Evolutionary conservation across 1,140 invertebrate genomes (phyloP), one percentile per base, ranked within the genome.

Genomic region (Zaprionus africanus): DNA sequence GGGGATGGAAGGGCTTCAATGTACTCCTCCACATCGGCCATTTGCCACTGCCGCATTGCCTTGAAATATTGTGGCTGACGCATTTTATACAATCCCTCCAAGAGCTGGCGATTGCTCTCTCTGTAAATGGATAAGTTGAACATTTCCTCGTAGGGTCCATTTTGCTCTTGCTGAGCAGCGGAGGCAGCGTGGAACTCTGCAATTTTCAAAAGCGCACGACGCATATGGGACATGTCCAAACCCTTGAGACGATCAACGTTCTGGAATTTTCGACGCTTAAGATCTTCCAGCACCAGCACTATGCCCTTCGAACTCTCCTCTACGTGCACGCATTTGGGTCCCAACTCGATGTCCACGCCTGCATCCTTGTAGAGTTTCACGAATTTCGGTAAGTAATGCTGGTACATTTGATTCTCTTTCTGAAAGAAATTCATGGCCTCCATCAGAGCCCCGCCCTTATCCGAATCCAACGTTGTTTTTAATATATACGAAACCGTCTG

Each of bases 141-240:
- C 5, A 79, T 46, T 2, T 77, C 13, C 19, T 81, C 70, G 26
- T 73, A 92, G 56, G 90, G 74, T 26, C 90, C 90, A 63, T 81
- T 78, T 0, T 69, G 22, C 17, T 92, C 84, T 2, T 26, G 57
- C 9, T 59, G 51, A 0, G 79, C 46, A 0, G 93, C 93, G 0
- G 94, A 94, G 7, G 93, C 90, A 0, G 94, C 95, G 77, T 95
- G 95, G 54, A 95, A 93, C 65, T 90, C 93, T 0, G 94, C 95
- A 57, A 95, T 60, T 73, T 94, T 93, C 1, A 90, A 81, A 9
- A 95, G 78, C 1, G 94, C 94, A 3, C 94, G 60, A 43, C 91
- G 70, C 64, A 92, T 93, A 58, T 95, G 94, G 1, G 92, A 54
- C 65, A 94, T 69, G 76, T 95, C 94, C 41, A 95, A 91, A 26